Percentiles rank a stretch among this genome's conserved stretches.
Conservation (phyloP, 2,888 invertebrate genomes). For the Hyles lineata region DNA sequence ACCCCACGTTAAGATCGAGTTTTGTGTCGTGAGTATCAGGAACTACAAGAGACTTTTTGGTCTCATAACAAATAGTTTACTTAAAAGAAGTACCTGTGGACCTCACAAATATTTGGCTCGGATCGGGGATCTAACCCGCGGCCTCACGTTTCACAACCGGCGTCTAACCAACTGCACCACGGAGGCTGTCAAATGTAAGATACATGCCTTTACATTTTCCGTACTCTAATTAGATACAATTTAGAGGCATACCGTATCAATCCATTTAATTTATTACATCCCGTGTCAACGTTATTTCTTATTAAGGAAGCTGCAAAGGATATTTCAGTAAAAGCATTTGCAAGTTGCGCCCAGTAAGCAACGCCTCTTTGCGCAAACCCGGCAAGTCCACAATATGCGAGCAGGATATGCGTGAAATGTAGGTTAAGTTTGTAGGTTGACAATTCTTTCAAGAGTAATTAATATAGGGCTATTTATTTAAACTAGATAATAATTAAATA, state of each 20-base stretch:
- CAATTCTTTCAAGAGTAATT: not conserved
- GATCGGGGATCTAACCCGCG: no score
- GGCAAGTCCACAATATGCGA: constrained; percentile 22
- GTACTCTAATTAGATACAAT: constrained; percentile 5
- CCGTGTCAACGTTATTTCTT: constrained; percentile 13
- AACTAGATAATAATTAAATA: no score
- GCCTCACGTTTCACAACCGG: no score
- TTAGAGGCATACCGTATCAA: not conserved
- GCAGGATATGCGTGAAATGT: constrained; percentile 17
- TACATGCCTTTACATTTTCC: not conserved
- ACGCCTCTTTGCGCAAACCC: constrained; percentile 18
- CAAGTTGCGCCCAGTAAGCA: not conserved
- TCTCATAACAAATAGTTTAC: no score
- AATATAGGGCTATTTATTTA: not conserved
- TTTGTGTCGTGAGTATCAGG: no score
- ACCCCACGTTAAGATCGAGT: no score
- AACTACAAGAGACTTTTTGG: no score
- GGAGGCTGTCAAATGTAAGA: not conserved
- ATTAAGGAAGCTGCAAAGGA: constrained; percentile 31
- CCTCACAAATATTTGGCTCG: no score
- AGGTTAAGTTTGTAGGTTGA: constrained; percentile 11
- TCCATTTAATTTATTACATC: constrained; percentile 14
- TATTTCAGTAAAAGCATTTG: not conserved
- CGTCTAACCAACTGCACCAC: no score
- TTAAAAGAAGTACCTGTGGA: no score